Percentiles rank a stretch among this genome's conserved stretches.
Conservation (phyloP, 2,113 vertebrate species). For the Pheucticus melanocephalus region DNA sequence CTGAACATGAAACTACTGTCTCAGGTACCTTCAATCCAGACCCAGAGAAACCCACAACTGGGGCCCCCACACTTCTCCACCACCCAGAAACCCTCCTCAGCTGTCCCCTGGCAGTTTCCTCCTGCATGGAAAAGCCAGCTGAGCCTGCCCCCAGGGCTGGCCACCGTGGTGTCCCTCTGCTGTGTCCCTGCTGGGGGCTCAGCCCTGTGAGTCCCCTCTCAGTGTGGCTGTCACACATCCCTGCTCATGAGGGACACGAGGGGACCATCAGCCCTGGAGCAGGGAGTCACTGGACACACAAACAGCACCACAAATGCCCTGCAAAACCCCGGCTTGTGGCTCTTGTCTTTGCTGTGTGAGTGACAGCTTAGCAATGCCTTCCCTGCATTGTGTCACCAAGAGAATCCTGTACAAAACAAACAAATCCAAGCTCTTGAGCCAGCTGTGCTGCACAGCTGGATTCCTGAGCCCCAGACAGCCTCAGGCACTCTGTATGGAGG, state of each 20-base stretch:
- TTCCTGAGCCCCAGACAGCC: not conserved
- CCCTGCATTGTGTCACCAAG: not conserved
- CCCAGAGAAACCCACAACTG: too few relatives aligned
- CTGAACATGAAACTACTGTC: too few relatives aligned
- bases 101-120: not conserved
- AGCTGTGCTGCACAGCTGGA: not conserved
- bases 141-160: not conserved
- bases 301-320: rapidly evolving
- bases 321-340: not conserved
- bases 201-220: not conserved
- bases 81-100: not conserved
- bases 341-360: not conserved
- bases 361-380: not conserved
- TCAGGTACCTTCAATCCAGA: too few relatives aligned
- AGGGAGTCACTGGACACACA: not conserved
- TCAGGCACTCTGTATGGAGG: rapidly evolving
- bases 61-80: not conserved
- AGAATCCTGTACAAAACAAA: not conserved
- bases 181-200: too few relatives aligned
- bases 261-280: not conserved
- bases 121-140: not conserved
- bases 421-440: not conserved
- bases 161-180: not conserved
- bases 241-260: rapidly evolving
- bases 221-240: not conserved